Evolutionary conservation across 2,797 vertebrate species (phyloP), one percentile per base, ranked within the genome.

Genomic region (Anabas testudineus): DNA sequence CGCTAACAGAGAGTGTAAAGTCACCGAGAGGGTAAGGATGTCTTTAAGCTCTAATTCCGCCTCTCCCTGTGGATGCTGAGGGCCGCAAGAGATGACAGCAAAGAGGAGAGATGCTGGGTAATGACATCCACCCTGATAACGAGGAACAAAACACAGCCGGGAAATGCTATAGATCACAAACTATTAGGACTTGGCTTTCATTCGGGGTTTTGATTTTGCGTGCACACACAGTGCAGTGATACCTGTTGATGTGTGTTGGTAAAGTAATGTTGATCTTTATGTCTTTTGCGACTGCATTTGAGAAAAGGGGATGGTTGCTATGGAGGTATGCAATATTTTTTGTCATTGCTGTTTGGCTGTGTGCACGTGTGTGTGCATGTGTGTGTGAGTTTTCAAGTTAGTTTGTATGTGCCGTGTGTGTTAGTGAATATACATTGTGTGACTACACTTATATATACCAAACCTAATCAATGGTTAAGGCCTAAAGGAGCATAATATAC

Each of bases 1-100:
- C 45, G 53, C 75, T 74, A 81, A 66, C 69, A 85, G 57, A 53
- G 71, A 85, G 69, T 65, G 74, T 83, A 58, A 87, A 88, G 90
- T 91, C 90, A 89, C 73, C 49, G 72, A 68, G 67, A 87, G 91
- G 87, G 83, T 87, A 90, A 89, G 90, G 63, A 92, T 84, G 83
- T 82, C 87, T 88, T 90, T 86, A 84, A 86, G 82, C 84, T 87
- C 46, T 88, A 87, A 92, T 87, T 82, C 76, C 71, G 71, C 77
- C 67, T 81, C 71, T 82, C 78, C 77, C 87, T 42, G 71, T 67
- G 79, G 84, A 83, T 36, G 59, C 72, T 62, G 58, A 77, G 69
- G 86, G 87, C 86, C 76, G 78, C 60, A 68, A 51, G 84, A 76
- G 61, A 61, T 61, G 74, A 71, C 73, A 71, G 74, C 72, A 64